Evolutionary conservation across 2,797 vertebrate species (phyloP).

Genomic region (Rhinogobio ventralis): DNA sequence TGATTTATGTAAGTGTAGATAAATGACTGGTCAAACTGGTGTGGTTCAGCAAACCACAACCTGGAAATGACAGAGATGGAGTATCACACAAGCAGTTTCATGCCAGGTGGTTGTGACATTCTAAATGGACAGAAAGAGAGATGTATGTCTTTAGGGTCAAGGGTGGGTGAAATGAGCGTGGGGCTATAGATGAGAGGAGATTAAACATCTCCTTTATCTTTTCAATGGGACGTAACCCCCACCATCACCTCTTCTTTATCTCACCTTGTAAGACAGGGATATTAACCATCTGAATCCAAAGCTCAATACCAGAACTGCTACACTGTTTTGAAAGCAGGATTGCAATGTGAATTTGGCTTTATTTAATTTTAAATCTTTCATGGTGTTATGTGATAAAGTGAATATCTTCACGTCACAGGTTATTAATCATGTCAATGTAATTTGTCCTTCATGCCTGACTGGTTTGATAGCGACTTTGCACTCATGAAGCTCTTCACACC

Average conservation of each 20-base stretch:
- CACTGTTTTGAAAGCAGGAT: background rate
- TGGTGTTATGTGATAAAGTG: background rate
- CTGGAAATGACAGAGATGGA: conserved; percentile 4
- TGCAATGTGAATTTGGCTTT: background rate
- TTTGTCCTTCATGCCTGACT: conserved; percentile 3
- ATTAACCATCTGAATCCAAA: conserved; percentile 32
- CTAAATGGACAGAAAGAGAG: conserved; percentile 17
- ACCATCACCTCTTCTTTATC: conserved; percentile 1
- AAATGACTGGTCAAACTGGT: background rate
- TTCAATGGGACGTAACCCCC: background rate
- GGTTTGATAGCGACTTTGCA: background rate
- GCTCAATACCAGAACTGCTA: background rate
- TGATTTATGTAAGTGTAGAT: conserved; percentile 2
- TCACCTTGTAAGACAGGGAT: background rate
- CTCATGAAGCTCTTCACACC: conserved; percentile 15
- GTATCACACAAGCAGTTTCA: conserved; percentile 1
- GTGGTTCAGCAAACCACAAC: conserved; percentile 1
- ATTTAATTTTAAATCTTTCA: background rate
- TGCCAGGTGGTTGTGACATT: conserved; percentile 14
- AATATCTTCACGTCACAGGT: background rate
- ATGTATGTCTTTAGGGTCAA: conserved; percentile 21
- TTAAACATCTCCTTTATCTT: conserved; percentile 20
- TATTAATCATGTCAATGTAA: background rate
- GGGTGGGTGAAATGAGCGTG: background rate
- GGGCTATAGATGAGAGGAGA: background rate